Base-by-base conservation (phyloP, 2,113 vertebrate species). In the Pseudorhombus dupliciocellatus region DNA sequence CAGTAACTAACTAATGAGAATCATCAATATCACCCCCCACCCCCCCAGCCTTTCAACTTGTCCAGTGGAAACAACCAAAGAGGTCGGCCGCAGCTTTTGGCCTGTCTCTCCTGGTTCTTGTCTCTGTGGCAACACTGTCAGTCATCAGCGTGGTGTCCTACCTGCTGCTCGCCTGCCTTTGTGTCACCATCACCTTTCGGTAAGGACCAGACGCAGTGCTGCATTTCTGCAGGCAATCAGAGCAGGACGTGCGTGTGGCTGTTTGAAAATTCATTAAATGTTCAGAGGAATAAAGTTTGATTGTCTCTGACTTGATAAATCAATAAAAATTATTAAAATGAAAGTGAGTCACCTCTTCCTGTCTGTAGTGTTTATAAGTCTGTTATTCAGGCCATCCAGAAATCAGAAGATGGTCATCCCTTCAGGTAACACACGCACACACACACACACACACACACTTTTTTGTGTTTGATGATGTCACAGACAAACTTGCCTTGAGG, bases 81-180 rank as follows among this genome's bases (percentile, higher is more conserved):
- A 94, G 92, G 86, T 93, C 95, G 0, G 92, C 87, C 0, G 65
- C 73, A 1, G 93, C 92, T 12, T 95, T 96, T 14, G 83, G 92
- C 7, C 69, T 87, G 10, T 94, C 93, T 0, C 81, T 96, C 77
- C 59, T 94, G 69, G 74, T 94, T 73, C 94, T 96, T 28, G 84
- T 96, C 4, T 95, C 95, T 0, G 72, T 96, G 87, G 95, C 95
- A 1, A 94, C 94, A 0, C 93, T 95, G 84, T 96, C 95, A 9
- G 93, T 95, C 40, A 94, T 96, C 91, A 96, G 92, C 16, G 95
- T 96, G 84, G 63, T 92, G 63, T 95, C 95, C 6, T 95, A 96
- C 86, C 91, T 96, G 80, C 90, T 95, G 66, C 91, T 96, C 77
- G 92, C 95, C 3, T 90, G 93, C 22, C 95, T 96, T 14, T 93